Base-by-base conservation (phyloP, 2,113 vertebrate species). In the Helogale parvula region DNA sequence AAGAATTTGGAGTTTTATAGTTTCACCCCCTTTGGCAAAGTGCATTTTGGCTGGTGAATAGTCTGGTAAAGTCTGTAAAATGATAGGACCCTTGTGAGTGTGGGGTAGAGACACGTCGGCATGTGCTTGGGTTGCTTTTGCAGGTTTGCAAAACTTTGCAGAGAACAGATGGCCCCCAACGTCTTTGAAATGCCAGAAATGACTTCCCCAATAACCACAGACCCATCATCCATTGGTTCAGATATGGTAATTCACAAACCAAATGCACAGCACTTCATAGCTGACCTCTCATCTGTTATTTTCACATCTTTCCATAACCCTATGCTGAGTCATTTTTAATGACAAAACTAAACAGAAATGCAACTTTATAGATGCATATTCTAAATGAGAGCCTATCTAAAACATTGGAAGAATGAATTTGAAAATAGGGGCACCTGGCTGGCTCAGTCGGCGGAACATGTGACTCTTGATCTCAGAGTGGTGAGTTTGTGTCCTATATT, bases 1-100 rank as follows among this genome's bases (percentile, higher is more conserved):
- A 96, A 93, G 89, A 96, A 93, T 90, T 95, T 94, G 65, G 84
- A 96, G 82, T 96, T 96, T 96, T 96, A 93, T 93, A 81, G 95
- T 80, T 76, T 69, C 47, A 23, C 29, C 27, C 47, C 82, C 88
- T 82, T 96, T 93, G 81, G 89, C 89, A 88, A 96, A 94, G 77
- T 91, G 52, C 94, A 86, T 89, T 96, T 88, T 85, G 94, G 92
- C 86, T 93, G 52, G 66, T 90, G 91, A 86, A 68, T 96, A 94
- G 50, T 52, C 79, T 25, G 50, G 77, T 71, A 68, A 93, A 85
- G 66, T 60, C 92, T 96, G 82, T 95, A 96, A 94, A 79, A 91
- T 91, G 96, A 97, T 88, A 93, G 95, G 92, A 63, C 89, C 66
- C 96, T 96, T 81, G 92, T 96, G 95, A 86, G 72, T 21, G 27